Evolutionary conservation across 2,113 vertebrate genomes (phyloP).

Genomic region (Halcyon malimbica): DNA sequence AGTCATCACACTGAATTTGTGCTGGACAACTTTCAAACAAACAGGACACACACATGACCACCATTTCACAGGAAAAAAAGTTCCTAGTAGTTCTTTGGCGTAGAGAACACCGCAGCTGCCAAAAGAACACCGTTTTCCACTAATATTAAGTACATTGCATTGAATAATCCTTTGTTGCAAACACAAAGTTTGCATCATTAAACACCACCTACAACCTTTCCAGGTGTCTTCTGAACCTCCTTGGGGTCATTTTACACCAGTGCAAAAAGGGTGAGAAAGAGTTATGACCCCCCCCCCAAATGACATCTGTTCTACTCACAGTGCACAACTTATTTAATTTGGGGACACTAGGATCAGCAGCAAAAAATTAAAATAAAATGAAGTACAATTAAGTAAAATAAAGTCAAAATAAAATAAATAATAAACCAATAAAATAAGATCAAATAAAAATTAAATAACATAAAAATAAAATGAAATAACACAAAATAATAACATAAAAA

Average conservation of each 20-base stretch:
- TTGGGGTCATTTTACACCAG: neutral
- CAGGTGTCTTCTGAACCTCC: neutral
- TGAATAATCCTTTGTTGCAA: neutral
- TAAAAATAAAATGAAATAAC: no score
- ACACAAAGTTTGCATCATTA: neutral
- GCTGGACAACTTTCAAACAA: neutral
- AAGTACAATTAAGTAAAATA: no score
- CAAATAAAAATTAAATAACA: no score
- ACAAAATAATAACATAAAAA: no score
- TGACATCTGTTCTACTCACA: neutral
- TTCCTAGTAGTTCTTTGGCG: neutral
- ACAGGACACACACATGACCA: neutral
- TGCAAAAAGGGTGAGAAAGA: neutral
- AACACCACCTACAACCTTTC: neutral
- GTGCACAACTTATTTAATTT: neutral
- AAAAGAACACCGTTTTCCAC: neutral
- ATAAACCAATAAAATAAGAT: no score
- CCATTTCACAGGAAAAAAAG: neutral
- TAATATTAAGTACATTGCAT: neutral
- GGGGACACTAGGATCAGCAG: neutral
- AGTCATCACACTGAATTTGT: neutral
- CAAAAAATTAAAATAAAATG: no score
- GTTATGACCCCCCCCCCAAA: rapidly evolving
- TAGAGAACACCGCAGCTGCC: neutral
- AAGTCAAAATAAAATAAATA: no score